phyloP scores from a whole-genome alignment of 2,797 vertebrate genomes.

The Bucorvus abyssinicus region DNA sequence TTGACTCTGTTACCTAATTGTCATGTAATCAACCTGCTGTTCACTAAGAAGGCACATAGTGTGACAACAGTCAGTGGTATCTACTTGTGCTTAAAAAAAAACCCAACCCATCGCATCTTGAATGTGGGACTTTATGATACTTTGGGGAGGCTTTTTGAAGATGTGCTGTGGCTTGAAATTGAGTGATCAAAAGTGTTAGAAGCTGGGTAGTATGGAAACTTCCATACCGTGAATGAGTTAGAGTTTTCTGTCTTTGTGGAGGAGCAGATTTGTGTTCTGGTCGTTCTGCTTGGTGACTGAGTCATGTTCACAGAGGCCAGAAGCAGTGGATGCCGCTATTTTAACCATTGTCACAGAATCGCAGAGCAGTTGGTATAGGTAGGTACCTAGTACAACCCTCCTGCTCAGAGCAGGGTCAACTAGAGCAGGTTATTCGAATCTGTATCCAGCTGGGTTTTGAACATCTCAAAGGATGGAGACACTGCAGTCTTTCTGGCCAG shows the following conservation, averaged over 20 bases:
- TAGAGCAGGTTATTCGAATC: not conserved
- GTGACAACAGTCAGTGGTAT: constrained; percentile 15
- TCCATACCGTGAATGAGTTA: not conserved
- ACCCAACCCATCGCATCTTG: not conserved
- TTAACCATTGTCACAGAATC: not conserved
- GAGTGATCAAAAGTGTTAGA: not conserved
- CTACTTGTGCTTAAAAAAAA: not conserved
- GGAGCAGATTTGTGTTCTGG: not conserved
- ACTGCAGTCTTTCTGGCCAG: not conserved
- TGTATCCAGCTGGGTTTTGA: not conserved
- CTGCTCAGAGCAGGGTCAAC: not conserved
- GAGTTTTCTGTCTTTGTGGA: not conserved
- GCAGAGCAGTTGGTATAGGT: not conserved
- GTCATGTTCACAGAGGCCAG: not conserved
- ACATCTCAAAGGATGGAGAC: not conserved
- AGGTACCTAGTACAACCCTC: not conserved
- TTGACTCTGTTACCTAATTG: constrained; percentile 47
- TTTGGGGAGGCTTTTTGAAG: accelerated
- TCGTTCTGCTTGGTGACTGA: not conserved
- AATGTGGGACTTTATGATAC: no score
- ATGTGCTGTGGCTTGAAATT: not conserved
- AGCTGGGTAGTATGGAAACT: not conserved
- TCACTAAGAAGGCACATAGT: constrained; percentile 20
- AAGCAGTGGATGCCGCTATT: not conserved
- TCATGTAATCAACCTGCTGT: constrained; percentile 33